Evolutionary conservation across 2,797 vertebrate genomes (phyloP).

Genomic region (Galaxias olidus): DNA sequence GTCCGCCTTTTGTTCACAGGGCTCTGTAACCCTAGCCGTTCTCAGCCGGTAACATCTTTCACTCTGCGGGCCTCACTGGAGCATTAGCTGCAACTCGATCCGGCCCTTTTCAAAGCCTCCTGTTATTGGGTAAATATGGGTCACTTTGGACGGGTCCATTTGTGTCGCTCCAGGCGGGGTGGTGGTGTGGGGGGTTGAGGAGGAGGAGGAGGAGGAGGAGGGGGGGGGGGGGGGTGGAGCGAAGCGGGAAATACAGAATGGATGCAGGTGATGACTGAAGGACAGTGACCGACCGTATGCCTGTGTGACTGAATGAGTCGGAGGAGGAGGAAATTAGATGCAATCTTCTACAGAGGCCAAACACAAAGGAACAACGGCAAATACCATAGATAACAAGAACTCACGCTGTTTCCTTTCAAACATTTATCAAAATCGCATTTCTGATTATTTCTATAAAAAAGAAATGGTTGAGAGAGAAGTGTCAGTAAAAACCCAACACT

Average conservation of each 20-base stretch:
- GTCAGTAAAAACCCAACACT: slow-evolving; percentile 2
- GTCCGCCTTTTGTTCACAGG: slow-evolving; percentile 72
- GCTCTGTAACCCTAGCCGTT: slow-evolving; percentile 73
- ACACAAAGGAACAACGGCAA: slow-evolving; percentile 9
- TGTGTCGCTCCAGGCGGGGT: slow-evolving; percentile 55
- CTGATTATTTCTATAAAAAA: background rate
- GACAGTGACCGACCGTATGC: slow-evolving; percentile 46
- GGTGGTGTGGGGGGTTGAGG: slow-evolving; percentile 37
- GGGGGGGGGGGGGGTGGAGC: slow-evolving; percentile 14
- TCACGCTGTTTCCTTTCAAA: background rate
- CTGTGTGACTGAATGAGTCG: slow-evolving; percentile 39
- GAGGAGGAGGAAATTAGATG: slow-evolving; percentile 33
- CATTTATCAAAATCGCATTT: background rate
- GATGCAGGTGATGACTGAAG: slow-evolving; percentile 65
- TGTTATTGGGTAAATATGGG: slow-evolving; percentile 83
- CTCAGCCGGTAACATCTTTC: slow-evolving; percentile 77
- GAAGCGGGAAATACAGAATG: slow-evolving; percentile 24
- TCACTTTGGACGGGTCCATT: slow-evolving; percentile 73
- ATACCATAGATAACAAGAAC: background rate
- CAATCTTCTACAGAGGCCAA: slow-evolving; percentile 40
- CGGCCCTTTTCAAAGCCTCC: slow-evolving; percentile 73
- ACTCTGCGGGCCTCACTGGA: slow-evolving; percentile 74
- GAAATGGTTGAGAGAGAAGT: background rate
- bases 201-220: background rate
- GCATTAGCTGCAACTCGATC: slow-evolving; percentile 79